These are phyloP conservation scores for Desmodus rotundus DNA, from an alignment of 2,113 vertebrate species.

Conservation along the genomic window DNA sequence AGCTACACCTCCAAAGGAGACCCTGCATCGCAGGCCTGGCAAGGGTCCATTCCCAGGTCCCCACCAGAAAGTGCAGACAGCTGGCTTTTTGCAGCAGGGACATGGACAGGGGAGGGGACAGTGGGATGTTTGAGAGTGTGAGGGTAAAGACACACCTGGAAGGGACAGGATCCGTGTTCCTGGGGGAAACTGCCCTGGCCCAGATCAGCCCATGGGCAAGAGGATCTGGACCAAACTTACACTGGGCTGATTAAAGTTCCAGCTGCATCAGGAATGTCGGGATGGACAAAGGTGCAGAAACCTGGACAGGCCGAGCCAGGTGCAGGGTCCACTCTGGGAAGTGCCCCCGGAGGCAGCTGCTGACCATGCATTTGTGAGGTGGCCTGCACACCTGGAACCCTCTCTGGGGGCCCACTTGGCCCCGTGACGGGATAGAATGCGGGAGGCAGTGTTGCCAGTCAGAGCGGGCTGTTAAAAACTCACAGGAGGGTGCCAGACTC, in stretches of 20 bases:
- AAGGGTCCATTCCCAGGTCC: neutral
- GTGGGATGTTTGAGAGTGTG: neutral
- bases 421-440: neutral
- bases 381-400: neutral
- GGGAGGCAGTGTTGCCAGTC: constrained; percentile 26
- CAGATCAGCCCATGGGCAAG: neutral
- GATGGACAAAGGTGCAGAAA: fast-evolving
- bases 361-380: neutral
- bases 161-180: neutral
- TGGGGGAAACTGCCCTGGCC: neutral
- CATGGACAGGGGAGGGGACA: fast-evolving
- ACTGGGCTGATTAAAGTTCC: neutral
- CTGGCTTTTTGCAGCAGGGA: neutral
- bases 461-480: neutral
- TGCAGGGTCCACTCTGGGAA: neutral
- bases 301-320: neutral
- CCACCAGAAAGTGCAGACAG: neutral
- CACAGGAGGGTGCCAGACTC: neutral
- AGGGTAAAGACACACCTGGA: neutral
- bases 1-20: neutral
- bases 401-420: constrained; percentile 13
- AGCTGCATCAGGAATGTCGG: fast-evolving
- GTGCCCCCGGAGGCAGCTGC: neutral
- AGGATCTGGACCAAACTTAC: neutral
- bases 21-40: fast-evolving